phyloP scores from a whole-genome alignment of 37 sponge, comb jelly and placozoan genomes.

The Axinella damicornis region DNA sequence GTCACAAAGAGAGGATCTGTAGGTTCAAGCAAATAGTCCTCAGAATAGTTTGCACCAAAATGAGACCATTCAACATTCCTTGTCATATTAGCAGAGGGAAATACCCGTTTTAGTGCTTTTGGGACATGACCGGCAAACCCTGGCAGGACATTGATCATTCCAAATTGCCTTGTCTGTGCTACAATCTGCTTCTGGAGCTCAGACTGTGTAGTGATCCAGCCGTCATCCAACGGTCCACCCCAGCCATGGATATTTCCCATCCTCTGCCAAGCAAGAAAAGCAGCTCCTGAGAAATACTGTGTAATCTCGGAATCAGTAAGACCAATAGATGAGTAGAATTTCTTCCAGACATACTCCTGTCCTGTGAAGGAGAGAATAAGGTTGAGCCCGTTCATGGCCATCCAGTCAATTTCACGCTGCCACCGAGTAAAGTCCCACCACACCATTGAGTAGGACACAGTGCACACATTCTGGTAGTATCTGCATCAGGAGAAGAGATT shows the following conservation, averaged over 20 bases:
- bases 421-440: conserved; percentile 77
- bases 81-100: conserved; percentile 42
- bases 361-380: conserved; percentile 80
- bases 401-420: conserved; percentile 83
- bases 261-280: conserved; percentile 81
- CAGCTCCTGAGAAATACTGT: conserved; percentile 70
- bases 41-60: conserved; percentile 58
- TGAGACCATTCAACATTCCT: conserved; percentile 27
- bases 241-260: conserved; percentile 77
- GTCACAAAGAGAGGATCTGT: conserved; percentile 63
- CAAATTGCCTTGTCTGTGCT: conserved; percentile 38
- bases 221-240: conserved; percentile 74
- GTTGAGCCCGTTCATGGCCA: conserved; percentile 82
- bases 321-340: conserved; percentile 45
- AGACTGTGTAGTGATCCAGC: conserved; percentile 49
- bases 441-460: conserved; percentile 81
- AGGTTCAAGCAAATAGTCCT: conserved; percentile 64
- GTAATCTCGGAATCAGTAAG: conserved; percentile 48
- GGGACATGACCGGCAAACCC: conserved; percentile 83
- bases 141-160: conserved; percentile 76
- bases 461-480: conserved; percentile 84
- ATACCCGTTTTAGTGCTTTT: conserved; percentile 31
- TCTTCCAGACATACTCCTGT: conserved; percentile 71
- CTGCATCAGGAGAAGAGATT: no score
- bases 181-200: conserved; percentile 61